A percentile compares a stretch with the other conserved stretches of the same genome.
Evolutionary conservation across 2,113 vertebrate genomes (phyloP).

Genomic region (Chaetodon trifascialis): DNA sequence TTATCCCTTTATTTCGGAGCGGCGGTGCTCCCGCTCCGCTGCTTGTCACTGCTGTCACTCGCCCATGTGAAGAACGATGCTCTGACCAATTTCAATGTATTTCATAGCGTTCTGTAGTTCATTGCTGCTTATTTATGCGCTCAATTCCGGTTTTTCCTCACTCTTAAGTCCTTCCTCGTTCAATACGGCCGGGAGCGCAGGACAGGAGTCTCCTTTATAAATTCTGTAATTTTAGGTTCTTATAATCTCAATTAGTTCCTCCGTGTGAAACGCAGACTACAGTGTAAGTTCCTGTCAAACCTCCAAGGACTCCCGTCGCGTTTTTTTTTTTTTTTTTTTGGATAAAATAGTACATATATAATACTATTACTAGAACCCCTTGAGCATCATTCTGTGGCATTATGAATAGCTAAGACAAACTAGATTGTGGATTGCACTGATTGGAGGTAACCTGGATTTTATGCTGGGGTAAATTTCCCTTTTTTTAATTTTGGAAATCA

Average conservation of each 20-base stretch:
- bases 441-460: slow-evolving; percentile 8
- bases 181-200: background rate
- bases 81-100: slow-evolving; percentile 4
- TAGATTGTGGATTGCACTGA: background rate
- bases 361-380: background rate
- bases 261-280: background rate
- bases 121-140: background rate
- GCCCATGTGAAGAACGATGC: background rate
- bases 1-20: slow-evolving; percentile 26
- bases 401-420: slow-evolving; percentile 23
- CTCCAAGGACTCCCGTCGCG: background rate
- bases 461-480: background rate
- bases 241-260: background rate
- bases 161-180: background rate
- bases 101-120: background rate
- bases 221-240: slow-evolving; percentile 5
- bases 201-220: background rate
- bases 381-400: slow-evolving; percentile 9
- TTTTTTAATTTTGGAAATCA: slow-evolving; percentile 2
- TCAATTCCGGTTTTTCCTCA: background rate
- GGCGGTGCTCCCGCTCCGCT: slow-evolving; percentile 8
- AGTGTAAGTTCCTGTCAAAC: background rate
- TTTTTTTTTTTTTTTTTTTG: background rate
- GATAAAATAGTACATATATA: slow-evolving; percentile 12
- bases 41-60: background rate